A percentile compares a stretch with the other conserved stretches of the same genome.
These are phyloP conservation scores for Trachythela sp. DNA, from an alignment of 64 coral and sea anemone genomes.

Conservation along the genomic window DNA sequence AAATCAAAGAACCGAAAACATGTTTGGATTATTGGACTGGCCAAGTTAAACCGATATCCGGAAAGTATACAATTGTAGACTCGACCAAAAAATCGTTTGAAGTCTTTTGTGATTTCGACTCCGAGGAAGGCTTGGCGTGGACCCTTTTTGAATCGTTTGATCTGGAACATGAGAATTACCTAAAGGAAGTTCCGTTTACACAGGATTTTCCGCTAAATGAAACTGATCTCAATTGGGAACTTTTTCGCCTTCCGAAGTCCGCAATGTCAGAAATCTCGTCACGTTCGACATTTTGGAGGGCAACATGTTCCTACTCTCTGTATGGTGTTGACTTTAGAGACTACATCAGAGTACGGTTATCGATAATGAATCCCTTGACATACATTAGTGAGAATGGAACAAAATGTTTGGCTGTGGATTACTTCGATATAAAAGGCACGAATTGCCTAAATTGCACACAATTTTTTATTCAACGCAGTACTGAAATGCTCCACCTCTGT, in stretches of 20 bases:
- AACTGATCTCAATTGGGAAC: background rate
- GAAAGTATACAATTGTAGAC: background rate
- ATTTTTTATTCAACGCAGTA: background rate
- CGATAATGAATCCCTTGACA: background rate
- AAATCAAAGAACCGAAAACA: background rate
- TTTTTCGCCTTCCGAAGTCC: background rate
- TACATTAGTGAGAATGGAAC: background rate
- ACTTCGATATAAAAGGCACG: background rate
- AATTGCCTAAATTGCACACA: background rate
- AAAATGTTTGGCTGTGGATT: background rate
- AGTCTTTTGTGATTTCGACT: background rate
- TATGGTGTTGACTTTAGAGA: background rate
- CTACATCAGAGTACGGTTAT: background rate
- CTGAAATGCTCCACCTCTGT: background rate
- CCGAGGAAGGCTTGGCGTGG: background rate
- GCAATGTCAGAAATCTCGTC: background rate
- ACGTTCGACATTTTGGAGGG: background rate
- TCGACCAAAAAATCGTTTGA: background rate
- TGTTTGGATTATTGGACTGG: background rate
- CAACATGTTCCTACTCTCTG: background rate
- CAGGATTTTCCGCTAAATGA: background rate
- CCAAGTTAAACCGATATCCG: background rate
- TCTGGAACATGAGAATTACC: background rate
- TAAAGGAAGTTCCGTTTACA: background rate
- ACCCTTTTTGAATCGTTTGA: background rate